These are phyloP conservation scores for Lasioglossum villosulum DNA, from an alignment of 2,888 invertebrate species.

Conservation along the genomic window DNA sequence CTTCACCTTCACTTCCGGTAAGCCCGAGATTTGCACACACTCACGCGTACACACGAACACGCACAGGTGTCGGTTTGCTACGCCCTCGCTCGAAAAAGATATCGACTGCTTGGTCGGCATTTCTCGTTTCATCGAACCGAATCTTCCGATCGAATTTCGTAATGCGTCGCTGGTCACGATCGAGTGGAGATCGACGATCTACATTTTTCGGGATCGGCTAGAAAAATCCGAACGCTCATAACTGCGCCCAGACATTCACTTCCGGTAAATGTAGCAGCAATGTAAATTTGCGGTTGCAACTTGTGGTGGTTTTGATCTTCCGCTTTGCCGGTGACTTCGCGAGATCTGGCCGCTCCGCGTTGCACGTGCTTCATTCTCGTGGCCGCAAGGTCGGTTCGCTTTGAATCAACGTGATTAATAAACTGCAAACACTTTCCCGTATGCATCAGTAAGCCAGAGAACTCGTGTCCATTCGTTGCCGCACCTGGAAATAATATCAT, in stretches of 20 bases:
- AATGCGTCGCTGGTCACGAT: not conserved
- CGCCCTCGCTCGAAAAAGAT: slow-evolving; percentile 24
- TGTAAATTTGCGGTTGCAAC: slow-evolving; percentile 38
- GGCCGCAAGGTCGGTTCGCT: not conserved
- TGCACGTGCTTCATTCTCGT: slow-evolving; percentile 1
- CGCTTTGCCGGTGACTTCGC: slow-evolving; percentile 18
- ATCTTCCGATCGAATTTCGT: not conserved
- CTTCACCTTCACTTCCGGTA: slow-evolving; percentile 69
- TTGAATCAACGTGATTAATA: not conserved
- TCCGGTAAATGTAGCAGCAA: slow-evolving; percentile 39
- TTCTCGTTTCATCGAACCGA: slow-evolving; percentile 4
- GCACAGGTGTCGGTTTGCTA: not conserved
- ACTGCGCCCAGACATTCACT: slow-evolving; percentile 38
- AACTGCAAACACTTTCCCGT: slow-evolving; percentile 5
- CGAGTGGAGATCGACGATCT: not conserved
- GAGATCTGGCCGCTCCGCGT: not conserved
- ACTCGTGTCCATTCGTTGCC: not conserved
- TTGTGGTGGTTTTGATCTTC: slow-evolving; percentile 21
- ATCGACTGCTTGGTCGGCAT: slow-evolving; percentile 28
- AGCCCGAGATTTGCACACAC: slow-evolving; percentile 32
- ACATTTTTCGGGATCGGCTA: not conserved
- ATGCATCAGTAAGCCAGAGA: not conserved
- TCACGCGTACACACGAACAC: not conserved
- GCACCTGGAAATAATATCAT: not conserved
- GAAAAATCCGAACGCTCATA: not conserved